These are phyloP conservation scores for Sinella curviseta DNA, from an alignment of 1,140 invertebrate species.

Conservation along the genomic window DNA sequence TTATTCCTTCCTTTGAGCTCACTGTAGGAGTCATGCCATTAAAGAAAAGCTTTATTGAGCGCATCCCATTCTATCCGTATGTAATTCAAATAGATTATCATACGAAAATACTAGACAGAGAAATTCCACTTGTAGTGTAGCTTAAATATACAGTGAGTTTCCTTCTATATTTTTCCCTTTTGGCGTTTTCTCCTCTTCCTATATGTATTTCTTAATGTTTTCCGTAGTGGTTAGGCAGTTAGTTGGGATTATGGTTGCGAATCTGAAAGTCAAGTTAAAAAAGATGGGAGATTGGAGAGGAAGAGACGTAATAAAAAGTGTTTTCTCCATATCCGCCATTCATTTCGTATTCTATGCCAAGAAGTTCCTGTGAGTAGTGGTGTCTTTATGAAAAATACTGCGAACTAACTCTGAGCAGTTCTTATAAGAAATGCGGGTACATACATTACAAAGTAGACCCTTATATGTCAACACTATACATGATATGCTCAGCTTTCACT, in stretches of 20 bases:
- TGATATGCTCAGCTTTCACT: too few relatives aligned
- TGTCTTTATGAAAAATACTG: background rate
- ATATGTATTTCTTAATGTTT: slow-evolving; percentile 6
- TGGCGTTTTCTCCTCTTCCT: slow-evolving; percentile 6
- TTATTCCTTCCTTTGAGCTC: slow-evolving; percentile 26
- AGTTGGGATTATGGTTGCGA: slow-evolving; percentile 22
- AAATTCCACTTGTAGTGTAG: background rate
- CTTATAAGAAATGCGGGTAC: background rate
- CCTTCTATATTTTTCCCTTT: slow-evolving; percentile 20
- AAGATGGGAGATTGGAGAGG: slow-evolving; percentile 19
- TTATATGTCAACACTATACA: too few relatives aligned
- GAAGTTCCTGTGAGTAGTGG: background rate
- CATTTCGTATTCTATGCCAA: slow-evolving; percentile 26
- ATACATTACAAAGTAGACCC: too few relatives aligned
- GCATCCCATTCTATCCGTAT: slow-evolving; percentile 41
- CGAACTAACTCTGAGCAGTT: background rate
- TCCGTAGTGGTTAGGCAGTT: slow-evolving; percentile 21
- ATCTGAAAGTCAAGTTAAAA: slow-evolving; percentile 25
- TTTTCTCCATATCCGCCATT: slow-evolving; percentile 27
- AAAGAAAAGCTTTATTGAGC: slow-evolving; percentile 49
- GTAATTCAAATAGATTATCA: slow-evolving; percentile 48
- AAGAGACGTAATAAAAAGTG: slow-evolving; percentile 22
- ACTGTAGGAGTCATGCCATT: slow-evolving; percentile 33
- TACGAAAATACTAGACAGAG: slow-evolving; percentile 18
- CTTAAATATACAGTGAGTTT: background rate